These are phyloP conservation scores for Drosophila trichaetosa DNA, from an alignment of 2,888 invertebrate genomes.

Conservation along the genomic window DNA sequence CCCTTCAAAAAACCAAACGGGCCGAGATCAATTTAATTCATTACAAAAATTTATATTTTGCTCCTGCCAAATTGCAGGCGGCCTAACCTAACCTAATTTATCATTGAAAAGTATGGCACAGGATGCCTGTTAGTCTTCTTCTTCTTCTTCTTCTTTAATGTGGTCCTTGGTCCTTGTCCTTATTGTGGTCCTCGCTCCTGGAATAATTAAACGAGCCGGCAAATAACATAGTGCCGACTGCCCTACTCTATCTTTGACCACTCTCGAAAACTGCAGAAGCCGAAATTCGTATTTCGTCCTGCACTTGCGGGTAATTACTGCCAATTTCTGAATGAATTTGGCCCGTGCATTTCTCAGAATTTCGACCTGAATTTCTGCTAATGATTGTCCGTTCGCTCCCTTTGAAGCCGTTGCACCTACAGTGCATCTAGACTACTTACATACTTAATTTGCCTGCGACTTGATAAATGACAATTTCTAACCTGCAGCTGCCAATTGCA, in stretches of 20 bases:
- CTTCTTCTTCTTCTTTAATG: slow-evolving; percentile 1
- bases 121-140: slow-evolving; percentile 14
- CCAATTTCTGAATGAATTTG: slow-evolving; percentile 68
- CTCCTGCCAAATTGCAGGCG: slow-evolving; percentile 48
- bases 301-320: slow-evolving; percentile 65
- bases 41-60: slow-evolving; percentile 57
- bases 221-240: slow-evolving; percentile 26
- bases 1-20: slow-evolving; percentile 4
- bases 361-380: slow-evolving; percentile 47
- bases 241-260: slow-evolving; percentile 18
- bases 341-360: slow-evolving; percentile 56
- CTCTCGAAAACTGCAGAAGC: slow-evolving; percentile 2
- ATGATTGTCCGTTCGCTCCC: slow-evolving; percentile 43
- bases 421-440: slow-evolving; percentile 1
- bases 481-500: slow-evolving; percentile 39
- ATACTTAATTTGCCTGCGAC: neutral
- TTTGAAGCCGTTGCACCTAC: slow-evolving; percentile 35
- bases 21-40: slow-evolving; percentile 72
- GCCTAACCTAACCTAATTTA: slow-evolving; percentile 64
- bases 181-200: slow-evolving; percentile 8
- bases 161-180: slow-evolving; percentile 10
- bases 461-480: slow-evolving; percentile 43
- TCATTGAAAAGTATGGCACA: slow-evolving; percentile 54
- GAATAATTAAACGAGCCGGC: slow-evolving; percentile 62
- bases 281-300: slow-evolving; percentile 27